Conservation (phyloP, 2,888 invertebrate genomes). For the Buathra laborator region DNA sequence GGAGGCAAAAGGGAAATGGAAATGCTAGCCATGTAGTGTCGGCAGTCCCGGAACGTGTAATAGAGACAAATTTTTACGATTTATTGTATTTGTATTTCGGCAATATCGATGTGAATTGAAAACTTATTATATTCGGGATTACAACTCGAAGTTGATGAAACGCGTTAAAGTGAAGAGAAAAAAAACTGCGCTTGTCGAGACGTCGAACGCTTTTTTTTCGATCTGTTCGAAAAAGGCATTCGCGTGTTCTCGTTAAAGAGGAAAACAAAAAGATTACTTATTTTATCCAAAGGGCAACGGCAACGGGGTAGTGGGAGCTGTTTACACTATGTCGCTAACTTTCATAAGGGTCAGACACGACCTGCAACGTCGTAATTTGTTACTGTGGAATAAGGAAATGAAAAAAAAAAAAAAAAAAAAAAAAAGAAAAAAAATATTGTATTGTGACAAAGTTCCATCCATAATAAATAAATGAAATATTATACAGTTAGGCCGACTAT, state of each 20-base stretch:
- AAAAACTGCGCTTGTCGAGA: neutral
- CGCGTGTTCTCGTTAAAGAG: constrained; percentile 17
- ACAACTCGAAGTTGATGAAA: constrained; percentile 12
- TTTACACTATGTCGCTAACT: constrained; percentile 75
- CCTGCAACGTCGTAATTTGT: constrained; percentile 68
- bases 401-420: constrained; percentile 65
- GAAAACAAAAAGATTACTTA: constrained; percentile 24
- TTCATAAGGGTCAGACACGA: constrained; percentile 61
- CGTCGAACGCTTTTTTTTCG: constrained; percentile 58
- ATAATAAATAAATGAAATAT: constrained; percentile 83
- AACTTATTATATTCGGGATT: constrained; percentile 44
- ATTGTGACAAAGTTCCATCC: constrained; percentile 85
- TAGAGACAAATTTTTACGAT: constrained; percentile 28
- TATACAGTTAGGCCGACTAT: constrained; percentile 85
- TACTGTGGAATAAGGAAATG: constrained; percentile 73
- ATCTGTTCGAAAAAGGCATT: constrained; percentile 13
- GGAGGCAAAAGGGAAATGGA: constrained; percentile 65
- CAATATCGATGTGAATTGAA: constrained; percentile 61
- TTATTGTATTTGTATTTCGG: constrained; percentile 46
- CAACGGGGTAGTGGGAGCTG: constrained; percentile 74
- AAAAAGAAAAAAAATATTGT: constrained; percentile 76
- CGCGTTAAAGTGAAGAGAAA: constrained; percentile 7
- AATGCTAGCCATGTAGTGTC: constrained; percentile 76
- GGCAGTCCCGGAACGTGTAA: constrained; percentile 73
- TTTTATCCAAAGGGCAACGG: constrained; percentile 53